Evolutionary conservation across 2,113 vertebrate genomes (phyloP).

Genomic region (Chaetops frenatus): DNA sequence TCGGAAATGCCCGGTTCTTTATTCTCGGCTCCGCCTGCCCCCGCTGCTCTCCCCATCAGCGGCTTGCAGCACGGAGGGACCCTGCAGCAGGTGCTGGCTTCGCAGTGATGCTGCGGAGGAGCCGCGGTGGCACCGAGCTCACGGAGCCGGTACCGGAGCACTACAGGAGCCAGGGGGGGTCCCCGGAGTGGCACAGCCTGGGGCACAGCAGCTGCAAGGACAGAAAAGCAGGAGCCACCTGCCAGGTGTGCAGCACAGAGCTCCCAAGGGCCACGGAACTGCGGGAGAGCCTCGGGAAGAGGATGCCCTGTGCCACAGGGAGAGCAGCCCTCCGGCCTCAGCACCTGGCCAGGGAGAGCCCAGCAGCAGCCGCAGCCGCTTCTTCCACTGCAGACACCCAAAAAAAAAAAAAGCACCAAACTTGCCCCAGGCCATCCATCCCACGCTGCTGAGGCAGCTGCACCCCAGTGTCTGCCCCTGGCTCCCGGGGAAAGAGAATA

Average conservation of each 20-base stretch:
- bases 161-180: neutral
- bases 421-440: neutral
- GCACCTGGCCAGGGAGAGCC: neutral
- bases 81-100: slow-evolving; percentile 84
- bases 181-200: neutral
- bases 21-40: slow-evolving; percentile 70
- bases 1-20: slow-evolving; percentile 56
- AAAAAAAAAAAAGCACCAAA: neutral
- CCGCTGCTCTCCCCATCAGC: slow-evolving; percentile 57
- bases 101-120: slow-evolving; percentile 27
- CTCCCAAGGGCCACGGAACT: neutral
- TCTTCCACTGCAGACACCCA: neutral
- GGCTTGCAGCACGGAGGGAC: slow-evolving; percentile 78
- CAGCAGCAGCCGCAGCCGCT: neutral
- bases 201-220: neutral
- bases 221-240: neutral
- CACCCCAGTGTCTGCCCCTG: neutral
- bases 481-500: neutral
- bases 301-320: neutral
- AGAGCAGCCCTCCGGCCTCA: neutral
- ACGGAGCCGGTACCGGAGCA: neutral
- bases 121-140: neutral
- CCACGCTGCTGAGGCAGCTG: neutral
- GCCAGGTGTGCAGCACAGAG: neutral
- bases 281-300: neutral